Conservation (phyloP, 2,888 invertebrate species). For the Hecatera dysodea region DNA sequence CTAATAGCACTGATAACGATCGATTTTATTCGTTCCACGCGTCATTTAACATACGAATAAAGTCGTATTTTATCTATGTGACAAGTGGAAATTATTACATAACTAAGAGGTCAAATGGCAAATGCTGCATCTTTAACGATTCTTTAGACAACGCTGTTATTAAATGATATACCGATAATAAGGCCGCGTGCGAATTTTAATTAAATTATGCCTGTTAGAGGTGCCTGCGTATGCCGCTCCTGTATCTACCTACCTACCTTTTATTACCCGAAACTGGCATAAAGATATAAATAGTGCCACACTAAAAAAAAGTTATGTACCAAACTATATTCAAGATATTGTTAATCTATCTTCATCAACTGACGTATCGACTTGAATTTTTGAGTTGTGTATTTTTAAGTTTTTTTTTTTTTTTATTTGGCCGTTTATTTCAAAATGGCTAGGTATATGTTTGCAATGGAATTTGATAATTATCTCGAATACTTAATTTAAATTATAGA, state of each 20-base stretch:
- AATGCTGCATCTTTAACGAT: slow-evolving; percentile 6
- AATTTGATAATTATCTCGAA: background rate
- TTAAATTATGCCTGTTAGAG: background rate
- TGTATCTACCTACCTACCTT: no score
- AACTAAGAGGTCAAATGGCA: slow-evolving; percentile 31
- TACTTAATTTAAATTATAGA: background rate
- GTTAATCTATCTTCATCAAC: no score
- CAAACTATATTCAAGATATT: no score
- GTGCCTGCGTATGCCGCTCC: no score
- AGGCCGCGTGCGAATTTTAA: background rate
- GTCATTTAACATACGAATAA: background rate
- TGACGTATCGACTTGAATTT: no score
- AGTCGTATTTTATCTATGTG: slow-evolving; percentile 11
- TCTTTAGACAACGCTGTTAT: slow-evolving; percentile 4
- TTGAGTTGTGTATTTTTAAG: no score
- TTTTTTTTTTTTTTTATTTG: no score
- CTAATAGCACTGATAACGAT: slow-evolving; percentile 27
- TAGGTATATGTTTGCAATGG: background rate
- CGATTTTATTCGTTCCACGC: slow-evolving; percentile 3
- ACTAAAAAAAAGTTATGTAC: no score
- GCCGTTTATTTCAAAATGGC: no score
- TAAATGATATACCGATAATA: background rate
- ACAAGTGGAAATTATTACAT: slow-evolving; percentile 18
- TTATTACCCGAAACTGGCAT: no score
- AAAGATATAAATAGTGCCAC: no score